A percentile compares a stretch with the other conserved stretches of the same genome.
Evolutionary conservation across 2,888 invertebrate species (phyloP).

Genomic region (Caenorhabditis wallacei): DNA sequence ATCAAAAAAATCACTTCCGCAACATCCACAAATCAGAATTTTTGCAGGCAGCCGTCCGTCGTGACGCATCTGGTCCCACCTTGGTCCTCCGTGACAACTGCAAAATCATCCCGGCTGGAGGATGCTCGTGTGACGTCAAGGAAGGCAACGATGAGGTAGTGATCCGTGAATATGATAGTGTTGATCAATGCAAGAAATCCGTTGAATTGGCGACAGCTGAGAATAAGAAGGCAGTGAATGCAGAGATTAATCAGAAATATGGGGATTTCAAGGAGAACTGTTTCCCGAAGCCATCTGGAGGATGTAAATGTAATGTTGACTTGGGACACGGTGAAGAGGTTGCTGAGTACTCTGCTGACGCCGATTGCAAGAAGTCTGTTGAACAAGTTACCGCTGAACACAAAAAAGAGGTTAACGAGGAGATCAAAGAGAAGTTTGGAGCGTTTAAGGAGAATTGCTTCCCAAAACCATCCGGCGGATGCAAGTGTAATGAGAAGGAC

Average conservation of each 20-base stretch:
- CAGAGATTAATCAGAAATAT: constrained; percentile 74
- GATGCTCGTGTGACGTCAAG: constrained; percentile 76
- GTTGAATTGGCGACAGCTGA: constrained; percentile 73
- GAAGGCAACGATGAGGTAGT: constrained; percentile 71
- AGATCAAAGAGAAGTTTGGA: constrained; percentile 80
- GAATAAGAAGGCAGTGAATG: constrained; percentile 71
- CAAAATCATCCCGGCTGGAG: constrained; percentile 54
- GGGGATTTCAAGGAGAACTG: constrained; percentile 79
- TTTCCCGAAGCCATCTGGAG: constrained; percentile 76
- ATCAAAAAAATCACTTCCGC: no score
- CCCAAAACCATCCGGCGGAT: constrained; percentile 79
- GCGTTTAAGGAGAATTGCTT: constrained; percentile 80
- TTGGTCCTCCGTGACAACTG: constrained; percentile 63
- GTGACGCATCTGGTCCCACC: constrained; percentile 58
- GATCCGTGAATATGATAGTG: constrained; percentile 69
- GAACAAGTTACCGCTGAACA: constrained; percentile 78
- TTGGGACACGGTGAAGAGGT: constrained; percentile 75
- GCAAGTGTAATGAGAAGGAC: constrained; percentile 81
- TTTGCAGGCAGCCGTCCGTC: constrained; percentile 62
- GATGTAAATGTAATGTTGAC: constrained; percentile 77
- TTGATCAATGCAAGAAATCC: constrained; percentile 75
- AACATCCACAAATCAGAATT: no score
- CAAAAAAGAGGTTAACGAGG: constrained; percentile 80
- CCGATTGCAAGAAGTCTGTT: constrained; percentile 72
- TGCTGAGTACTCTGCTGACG: constrained; percentile 65